Base-by-base conservation (phyloP, 2,888 invertebrate genomes). In the Pantelozetes paolii region DNA sequence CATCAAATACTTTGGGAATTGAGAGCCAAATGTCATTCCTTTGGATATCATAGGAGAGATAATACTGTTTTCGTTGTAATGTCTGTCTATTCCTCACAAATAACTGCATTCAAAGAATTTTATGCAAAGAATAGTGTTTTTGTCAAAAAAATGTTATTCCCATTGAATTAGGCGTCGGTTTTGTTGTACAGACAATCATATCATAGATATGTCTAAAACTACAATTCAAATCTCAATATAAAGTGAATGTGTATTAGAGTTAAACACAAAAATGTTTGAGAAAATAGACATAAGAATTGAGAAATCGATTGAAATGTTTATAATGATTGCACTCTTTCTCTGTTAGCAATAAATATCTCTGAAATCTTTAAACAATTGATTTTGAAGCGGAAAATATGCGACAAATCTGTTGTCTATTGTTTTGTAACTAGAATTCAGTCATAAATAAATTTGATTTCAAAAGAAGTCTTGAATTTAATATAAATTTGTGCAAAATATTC, bases 201-300 rank as follows among this genome's bases (percentile, higher is more conserved):
- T 64, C 64, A 64, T 23, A 36, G 64, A 64, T 36, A n/a, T 36
- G 32, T 30, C 64, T 64, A 32, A 40, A 64, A 40, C n/a, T 64
- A 20, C 36, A 69, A 69, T 45, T 45, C 36, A 69, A 69, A 36
- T 36, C 67, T 26, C 69, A 42, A 69, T 45, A 69, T 64, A 64
- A 40, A 64, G 64, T 40, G 64, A 57, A 57, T 30, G 28, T 13
- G 28, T 28, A 30, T 57, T 57, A 30, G 15, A 18, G 15, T 57
- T 28, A 57, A 28, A 26, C 13, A 26, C 54, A 26, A 54, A 54
- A 57, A 28, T 30, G 57, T 18, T 15, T 30, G 28, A 30, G 57
- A 57, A 23, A 57, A n/a, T n/a, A n/a, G n/a, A n/a, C n/a, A n/a
- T n/a, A n/a, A n/a, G n/a, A n/a, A n/a, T n/a, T n/a, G 45, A 45